Evolutionary conservation across 1,140 invertebrate genomes (phyloP).

Genomic region (Ephestia elutella): DNA sequence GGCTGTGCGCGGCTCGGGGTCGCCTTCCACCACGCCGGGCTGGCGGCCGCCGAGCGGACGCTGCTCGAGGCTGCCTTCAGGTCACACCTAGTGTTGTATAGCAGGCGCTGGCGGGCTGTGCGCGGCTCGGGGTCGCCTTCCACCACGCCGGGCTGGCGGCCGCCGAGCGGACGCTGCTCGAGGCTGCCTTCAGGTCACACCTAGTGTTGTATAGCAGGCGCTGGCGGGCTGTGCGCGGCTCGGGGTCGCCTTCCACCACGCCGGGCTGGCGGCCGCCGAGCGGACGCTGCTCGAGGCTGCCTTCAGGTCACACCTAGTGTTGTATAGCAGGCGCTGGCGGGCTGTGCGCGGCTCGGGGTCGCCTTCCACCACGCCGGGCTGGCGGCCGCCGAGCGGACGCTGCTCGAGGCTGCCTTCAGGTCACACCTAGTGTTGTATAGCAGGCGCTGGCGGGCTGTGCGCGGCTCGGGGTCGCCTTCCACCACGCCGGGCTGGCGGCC

Average conservation of each 20-base stretch:
- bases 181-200: conserved; percentile 88
- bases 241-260: conserved; percentile 79
- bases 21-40: conserved; percentile 80
- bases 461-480: conserved; percentile 78
- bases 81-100: too few species aligned
- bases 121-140: conserved; percentile 77
- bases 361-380: conserved; percentile 80
- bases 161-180: conserved; percentile 89
- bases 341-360: conserved; percentile 76
- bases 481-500: conserved; percentile 77
- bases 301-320: conserved; percentile 81
- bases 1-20: conserved; percentile 77
- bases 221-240: conserved; percentile 77
- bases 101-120: conserved; percentile 77
- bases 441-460: conserved; percentile 77
- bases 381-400: conserved; percentile 83
- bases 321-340: conserved; percentile 77
- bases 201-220: too few species aligned
- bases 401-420: conserved; percentile 92
- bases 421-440: too few species aligned
- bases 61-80: conserved; percentile 92
- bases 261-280: conserved; percentile 82
- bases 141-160: conserved; percentile 78
- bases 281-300: conserved; percentile 90
- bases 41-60: conserved; percentile 83